A percentile compares a stretch with the other conserved stretches of the same genome.
These are phyloP conservation scores for Oryctolagus cuniculus DNA, from an alignment of 2,113 vertebrate genomes.

Conservation along the genomic window DNA sequence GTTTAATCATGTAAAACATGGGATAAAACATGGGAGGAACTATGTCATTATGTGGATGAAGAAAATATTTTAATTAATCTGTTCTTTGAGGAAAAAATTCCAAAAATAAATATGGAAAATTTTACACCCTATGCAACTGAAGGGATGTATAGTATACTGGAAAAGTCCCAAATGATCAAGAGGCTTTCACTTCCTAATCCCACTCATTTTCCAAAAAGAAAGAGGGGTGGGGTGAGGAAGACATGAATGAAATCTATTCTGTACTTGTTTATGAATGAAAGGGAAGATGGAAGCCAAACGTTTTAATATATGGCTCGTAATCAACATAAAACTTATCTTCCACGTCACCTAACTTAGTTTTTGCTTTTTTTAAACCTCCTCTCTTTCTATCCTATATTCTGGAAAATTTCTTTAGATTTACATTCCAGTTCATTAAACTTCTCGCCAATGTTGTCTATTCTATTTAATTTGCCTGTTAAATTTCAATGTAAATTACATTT, in stretches of 20 bases:
- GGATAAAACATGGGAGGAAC: not conserved
- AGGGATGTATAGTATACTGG: not conserved
- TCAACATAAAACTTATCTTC: not conserved
- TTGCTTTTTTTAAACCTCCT: not conserved
- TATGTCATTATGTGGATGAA: not conserved
- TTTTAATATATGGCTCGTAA: not conserved
- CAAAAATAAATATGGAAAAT: not conserved
- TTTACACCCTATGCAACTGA: not conserved
- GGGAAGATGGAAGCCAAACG: not conserved
- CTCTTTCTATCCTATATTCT: not conserved
- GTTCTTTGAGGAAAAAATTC: not conserved
- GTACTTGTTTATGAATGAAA: not conserved
- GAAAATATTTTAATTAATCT: not conserved
- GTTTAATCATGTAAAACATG: not conserved
- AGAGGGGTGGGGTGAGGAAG: not conserved
- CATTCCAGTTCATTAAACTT: not conserved
- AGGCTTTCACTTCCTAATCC: not conserved
- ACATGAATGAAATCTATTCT: not conserved
- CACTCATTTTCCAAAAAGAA: not conserved
- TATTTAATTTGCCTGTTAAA: not conserved
- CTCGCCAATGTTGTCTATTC: not conserved
- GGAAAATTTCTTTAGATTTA: not conserved
- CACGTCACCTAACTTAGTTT: not conserved
- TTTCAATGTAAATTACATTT: not conserved
- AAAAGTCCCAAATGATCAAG: not conserved